Conservation (phyloP, 2,888 invertebrate species). For the Dexiosoma caninum region DNA sequence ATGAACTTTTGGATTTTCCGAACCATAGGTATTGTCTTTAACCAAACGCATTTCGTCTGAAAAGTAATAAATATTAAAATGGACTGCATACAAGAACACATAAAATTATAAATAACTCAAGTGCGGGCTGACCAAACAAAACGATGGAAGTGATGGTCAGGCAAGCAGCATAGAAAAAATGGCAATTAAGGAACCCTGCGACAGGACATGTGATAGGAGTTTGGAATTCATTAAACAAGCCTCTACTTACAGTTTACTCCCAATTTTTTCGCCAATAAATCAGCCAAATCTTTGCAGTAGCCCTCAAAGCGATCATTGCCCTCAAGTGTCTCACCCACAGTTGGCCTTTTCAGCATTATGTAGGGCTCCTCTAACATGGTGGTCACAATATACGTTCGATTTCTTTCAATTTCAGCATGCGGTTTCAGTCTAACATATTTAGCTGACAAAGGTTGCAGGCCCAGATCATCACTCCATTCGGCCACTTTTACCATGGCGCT, state of each 20-base stretch:
- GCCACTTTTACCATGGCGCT: conserved; percentile 95
- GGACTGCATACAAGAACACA: neutral
- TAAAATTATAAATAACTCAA: conserved; percentile 42
- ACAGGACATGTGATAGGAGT: too few relatives aligned
- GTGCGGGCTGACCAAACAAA: conserved; percentile 25
- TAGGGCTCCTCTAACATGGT: conserved; percentile 93
- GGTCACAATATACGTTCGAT: conserved; percentile 92
- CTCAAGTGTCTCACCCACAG: conserved; percentile 81
- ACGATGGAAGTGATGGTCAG: neutral
- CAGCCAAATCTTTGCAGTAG: conserved; percentile 94
- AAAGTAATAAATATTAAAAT: conserved; percentile 69
- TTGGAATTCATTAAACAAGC: too few relatives aligned
- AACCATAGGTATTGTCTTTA: conserved; percentile 90
- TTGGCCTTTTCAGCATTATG: conserved; percentile 86
- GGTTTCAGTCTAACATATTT: conserved; percentile 87
- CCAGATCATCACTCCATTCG: conserved; percentile 90
- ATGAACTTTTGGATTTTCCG: conserved; percentile 84
- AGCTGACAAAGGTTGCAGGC: conserved; percentile 85
- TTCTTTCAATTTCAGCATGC: conserved; percentile 85
- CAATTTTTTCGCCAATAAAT: conserved; percentile 87
- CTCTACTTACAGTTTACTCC: conserved; percentile 88
- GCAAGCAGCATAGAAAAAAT: neutral
- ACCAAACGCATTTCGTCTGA: conserved; percentile 91
- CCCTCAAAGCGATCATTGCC: conserved; percentile 92
- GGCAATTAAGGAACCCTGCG: neutral